Evolutionary conservation across 1,140 invertebrate species (phyloP).

Genomic region (Nomia melanderi): DNA sequence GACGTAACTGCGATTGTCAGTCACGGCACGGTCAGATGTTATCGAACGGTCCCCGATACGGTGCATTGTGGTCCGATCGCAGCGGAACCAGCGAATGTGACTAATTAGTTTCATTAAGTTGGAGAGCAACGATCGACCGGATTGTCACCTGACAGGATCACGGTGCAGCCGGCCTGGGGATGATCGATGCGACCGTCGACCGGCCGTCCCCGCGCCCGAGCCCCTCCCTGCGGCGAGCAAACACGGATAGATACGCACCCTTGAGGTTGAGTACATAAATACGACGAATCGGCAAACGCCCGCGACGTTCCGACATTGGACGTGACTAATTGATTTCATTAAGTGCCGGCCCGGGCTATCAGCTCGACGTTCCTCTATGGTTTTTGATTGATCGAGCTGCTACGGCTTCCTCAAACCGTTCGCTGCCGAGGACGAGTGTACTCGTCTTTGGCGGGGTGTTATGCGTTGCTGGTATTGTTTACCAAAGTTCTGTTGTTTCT

Average conservation of each 20-base stretch:
- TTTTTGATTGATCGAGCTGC: too few relatives aligned
- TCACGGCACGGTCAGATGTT: constrained; percentile 8
- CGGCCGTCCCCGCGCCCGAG: too few relatives aligned
- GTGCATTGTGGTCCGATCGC: constrained; percentile 22
- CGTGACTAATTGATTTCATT: constrained; percentile 47
- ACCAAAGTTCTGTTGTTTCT: too few relatives aligned
- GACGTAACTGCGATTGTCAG: not conserved
- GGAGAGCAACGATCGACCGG: constrained; percentile 22
- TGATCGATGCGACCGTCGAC: constrained; percentile 27
- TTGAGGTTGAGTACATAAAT: not conserved
- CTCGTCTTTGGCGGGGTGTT: too few relatives aligned
- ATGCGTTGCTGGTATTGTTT: too few relatives aligned
- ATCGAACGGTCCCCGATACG: constrained; percentile 24
- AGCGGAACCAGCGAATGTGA: constrained; percentile 7
- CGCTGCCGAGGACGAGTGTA: too few relatives aligned
- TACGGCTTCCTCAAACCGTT: too few relatives aligned
- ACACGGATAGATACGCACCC: not conserved
- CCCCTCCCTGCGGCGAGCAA: too few relatives aligned
- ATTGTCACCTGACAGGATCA: constrained; percentile 40
- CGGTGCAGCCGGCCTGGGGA: not conserved
- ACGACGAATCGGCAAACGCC: constrained; percentile 12
- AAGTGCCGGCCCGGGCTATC: not conserved
- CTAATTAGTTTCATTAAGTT: constrained; percentile 56
- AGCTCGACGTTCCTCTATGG: not conserved
- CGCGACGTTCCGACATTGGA: not conserved